phyloP scores from a whole-genome alignment of 1,140 invertebrate species.

The Tribolium madens region DNA sequence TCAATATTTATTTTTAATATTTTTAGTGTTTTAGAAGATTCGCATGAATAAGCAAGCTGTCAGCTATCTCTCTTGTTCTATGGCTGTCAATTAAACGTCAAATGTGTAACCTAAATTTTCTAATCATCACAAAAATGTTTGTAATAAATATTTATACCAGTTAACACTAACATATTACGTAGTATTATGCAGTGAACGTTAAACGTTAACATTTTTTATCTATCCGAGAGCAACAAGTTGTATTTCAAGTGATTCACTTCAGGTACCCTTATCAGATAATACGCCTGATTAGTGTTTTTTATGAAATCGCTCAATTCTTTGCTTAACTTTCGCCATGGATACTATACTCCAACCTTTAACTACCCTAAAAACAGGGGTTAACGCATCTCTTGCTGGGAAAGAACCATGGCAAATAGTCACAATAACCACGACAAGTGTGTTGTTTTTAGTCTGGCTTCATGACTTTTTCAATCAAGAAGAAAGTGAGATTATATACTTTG shows the following conservation, averaged over 20 bases:
- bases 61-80: no score
- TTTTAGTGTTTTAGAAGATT: no score
- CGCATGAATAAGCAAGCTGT: no score
- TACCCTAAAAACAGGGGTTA: constrained; percentile 65
- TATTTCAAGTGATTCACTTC: background rate
- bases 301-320: background rate
- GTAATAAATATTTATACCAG: background rate
- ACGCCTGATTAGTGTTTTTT: background rate
- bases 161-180: background rate
- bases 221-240: background rate
- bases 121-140: background rate
- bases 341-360: constrained; percentile 49
- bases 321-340: constrained; percentile 45
- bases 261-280: background rate
- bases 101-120: background rate
- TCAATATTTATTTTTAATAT: no score
- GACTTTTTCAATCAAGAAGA: constrained; percentile 79
- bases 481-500: constrained; percentile 69
- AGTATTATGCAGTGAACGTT: background rate
- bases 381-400: constrained; percentile 73
- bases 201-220: background rate
- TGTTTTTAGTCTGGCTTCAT: constrained; percentile 77
- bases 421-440: constrained; percentile 77
- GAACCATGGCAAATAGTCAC: constrained; percentile 81
- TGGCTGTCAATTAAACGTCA: background rate